Conservation (phyloP, 2,797 vertebrate genomes). For the Anguilla anguilla region DNA sequence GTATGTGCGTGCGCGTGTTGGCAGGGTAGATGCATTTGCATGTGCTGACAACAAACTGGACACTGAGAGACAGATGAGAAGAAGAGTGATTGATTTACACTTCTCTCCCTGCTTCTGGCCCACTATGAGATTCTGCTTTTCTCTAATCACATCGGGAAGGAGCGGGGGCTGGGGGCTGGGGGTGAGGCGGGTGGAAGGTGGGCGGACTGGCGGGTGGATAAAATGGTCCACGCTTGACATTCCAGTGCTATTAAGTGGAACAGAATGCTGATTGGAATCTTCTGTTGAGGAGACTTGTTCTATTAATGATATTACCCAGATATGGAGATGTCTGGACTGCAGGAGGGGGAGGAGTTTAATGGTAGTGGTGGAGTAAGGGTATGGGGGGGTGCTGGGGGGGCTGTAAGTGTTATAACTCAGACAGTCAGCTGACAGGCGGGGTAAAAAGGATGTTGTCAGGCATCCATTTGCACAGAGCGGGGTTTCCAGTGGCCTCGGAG, state of each 20-base stretch:
- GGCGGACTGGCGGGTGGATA: neutral
- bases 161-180: neutral
- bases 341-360: neutral
- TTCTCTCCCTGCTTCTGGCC: neutral
- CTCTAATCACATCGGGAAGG: neutral
- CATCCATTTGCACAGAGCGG: neutral
- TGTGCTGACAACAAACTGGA: neutral
- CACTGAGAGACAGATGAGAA: neutral
- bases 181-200: neutral
- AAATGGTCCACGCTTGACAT: slow-evolving; percentile 18
- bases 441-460: too few species aligned
- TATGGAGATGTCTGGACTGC: slow-evolving; percentile 18
- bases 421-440: neutral
- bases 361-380: neutral
- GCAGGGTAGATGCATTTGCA: neutral
- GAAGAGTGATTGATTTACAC: neutral
- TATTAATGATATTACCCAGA: neutral
- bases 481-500: neutral
- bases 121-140: neutral
- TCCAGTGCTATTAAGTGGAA: slow-evolving; percentile 28
- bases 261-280: slow-evolving; percentile 30
- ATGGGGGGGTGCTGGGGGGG: neutral
- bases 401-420: neutral
- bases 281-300: neutral
- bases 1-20: slow-evolving; percentile 15